Evolutionary conservation across 2,888 invertebrate species (phyloP), one percentile per base, ranked within the genome.

Genomic region (Chesias legatella): DNA sequence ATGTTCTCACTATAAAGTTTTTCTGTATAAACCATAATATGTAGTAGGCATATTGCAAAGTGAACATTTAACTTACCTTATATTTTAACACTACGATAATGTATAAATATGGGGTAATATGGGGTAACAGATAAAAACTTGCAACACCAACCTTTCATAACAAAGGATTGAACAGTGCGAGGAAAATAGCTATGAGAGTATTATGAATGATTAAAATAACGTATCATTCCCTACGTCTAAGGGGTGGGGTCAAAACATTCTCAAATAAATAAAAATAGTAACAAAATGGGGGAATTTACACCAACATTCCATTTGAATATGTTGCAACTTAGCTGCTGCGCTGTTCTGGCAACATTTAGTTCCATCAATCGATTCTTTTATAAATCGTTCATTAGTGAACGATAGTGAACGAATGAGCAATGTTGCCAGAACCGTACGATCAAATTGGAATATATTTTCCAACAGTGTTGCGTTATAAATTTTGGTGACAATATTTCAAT

Each of bases 261-360:
- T 68, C 63, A 80, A 68, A 76, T 17, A 17, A 17, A 69, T 29
- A 45, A 41, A 51, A 8, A 33, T 27, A 24, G 30, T 66, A 67
- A 69, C 56, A 69, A 73, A 75, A 67, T 59, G 63, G 64, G 58
- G 67, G 77, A 85, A 80, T 81, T 75, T 91, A 91, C 91, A 91
- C 91, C 91, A 91, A 91, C 91, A 91, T 91, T 91, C 91, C 91
- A 91, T 91, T 91, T 90, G 90, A 82, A 68, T 75, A 54, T 63
- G 65, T 78, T 73, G 79, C 79, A 78, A 75, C 72, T 58, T 63
- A 70, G 72, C 67, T 65, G 63, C 63, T 65, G 55, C 58, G 58
- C 60, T 56, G 79, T 76, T 68, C 51, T 79, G 79, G 82, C 85
- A 86, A 85, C 85, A 85, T 72, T 71, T 35, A 48, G 35, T 56